Evolutionary conservation across 2,797 vertebrate species (phyloP).

Genomic region (Telmatherina bonti): DNA sequence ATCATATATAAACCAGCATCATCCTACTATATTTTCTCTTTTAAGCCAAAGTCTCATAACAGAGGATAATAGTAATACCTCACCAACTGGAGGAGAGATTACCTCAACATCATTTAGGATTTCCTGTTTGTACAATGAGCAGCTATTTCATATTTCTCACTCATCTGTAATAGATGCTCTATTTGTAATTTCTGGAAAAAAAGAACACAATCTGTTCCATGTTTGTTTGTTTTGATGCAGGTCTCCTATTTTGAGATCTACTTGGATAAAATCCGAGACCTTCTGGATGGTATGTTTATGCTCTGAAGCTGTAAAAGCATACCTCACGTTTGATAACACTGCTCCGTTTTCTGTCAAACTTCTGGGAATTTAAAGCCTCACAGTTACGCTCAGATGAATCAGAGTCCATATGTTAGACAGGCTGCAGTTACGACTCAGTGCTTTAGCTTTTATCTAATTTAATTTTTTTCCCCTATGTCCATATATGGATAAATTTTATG

Average conservation of each 20-base stretch:
- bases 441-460: not conserved
- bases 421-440: not conserved
- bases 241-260: conserved; percentile 99
- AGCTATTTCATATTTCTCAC: conserved; percentile 16
- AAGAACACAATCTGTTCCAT: not conserved
- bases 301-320: conserved; percentile 10
- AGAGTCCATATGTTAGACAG: conserved; percentile 1
- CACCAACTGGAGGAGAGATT: conserved; percentile 26
- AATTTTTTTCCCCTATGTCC: not conserved
- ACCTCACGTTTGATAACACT: conserved; percentile 9
- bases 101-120: conserved; percentile 30
- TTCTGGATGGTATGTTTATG: conserved; percentile 88
- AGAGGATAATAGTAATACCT: conserved; percentile 38
- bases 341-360: not conserved
- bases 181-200: not conserved
- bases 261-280: conserved; percentile 96
- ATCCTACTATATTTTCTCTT: conserved; percentile 46
- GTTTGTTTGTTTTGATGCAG: conserved; percentile 70
- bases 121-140: conserved; percentile 35
- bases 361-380: conserved; percentile 12
- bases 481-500: not conserved
- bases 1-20: conserved; percentile 48
- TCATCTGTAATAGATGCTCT: conserved; percentile 9
- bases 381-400: not conserved
- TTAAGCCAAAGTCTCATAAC: conserved; percentile 28